These are phyloP conservation scores for Drosophila prolongata DNA, from an alignment of 2,888 invertebrate species.

Conservation along the genomic window DNA sequence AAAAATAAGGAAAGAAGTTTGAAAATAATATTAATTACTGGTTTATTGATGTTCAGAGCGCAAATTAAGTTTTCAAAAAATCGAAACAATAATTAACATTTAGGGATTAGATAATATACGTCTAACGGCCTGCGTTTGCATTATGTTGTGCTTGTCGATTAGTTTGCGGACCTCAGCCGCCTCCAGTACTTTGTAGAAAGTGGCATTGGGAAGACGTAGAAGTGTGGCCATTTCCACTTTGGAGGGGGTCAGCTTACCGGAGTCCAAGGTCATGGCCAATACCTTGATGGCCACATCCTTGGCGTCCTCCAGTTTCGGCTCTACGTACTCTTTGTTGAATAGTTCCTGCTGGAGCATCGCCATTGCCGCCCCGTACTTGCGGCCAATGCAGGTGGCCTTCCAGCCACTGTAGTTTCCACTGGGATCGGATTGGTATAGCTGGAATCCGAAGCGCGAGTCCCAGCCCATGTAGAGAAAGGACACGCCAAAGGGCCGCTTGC, in stretches of 20 bases:
- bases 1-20: no score
- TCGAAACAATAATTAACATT: no score
- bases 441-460: conserved; percentile 99
- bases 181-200: background rate
- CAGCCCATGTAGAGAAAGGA: conserved; percentile 99
- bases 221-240: conserved; percentile 98
- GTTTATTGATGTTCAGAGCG: no score
- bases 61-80: no score
- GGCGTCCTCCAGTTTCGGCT: conserved; percentile 92
- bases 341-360: conserved; percentile 99
- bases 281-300: conserved; percentile 96
- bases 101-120: background rate
- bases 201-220: conserved; percentile 85
- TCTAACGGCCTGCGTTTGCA: background rate
- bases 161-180: background rate
- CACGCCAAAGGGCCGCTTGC: conserved; percentile 99
- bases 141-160: background rate
- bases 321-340: conserved; percentile 94
- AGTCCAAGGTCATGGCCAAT: conserved; percentile 98
- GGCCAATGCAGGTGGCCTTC: conserved; percentile 99
- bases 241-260: conserved; percentile 97
- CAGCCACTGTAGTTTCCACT: conserved; percentile 99
- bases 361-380: conserved; percentile 98
- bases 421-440: conserved; percentile 99
- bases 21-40: no score